phyloP scores from a whole-genome alignment of 2,797 vertebrate genomes.

The Huso huso region DNA sequence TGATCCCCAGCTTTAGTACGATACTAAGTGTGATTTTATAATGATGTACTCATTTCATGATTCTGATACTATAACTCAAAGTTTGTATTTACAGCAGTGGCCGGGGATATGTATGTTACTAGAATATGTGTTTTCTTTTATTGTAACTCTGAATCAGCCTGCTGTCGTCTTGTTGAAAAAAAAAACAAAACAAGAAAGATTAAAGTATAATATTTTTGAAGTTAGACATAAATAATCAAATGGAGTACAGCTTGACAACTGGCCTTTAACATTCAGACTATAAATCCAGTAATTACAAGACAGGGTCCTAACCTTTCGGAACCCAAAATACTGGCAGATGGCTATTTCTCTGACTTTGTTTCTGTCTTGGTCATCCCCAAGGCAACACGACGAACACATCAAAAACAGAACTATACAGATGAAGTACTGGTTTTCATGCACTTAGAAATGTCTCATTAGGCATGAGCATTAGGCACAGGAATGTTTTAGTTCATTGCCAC shows the following conservation, averaged over 20 bases:
- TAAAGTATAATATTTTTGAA: no score
- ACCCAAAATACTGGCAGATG: background rate
- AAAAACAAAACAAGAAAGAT: no score
- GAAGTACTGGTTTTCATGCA: background rate
- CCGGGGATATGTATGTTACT: no score
- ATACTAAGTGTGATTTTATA: no score
- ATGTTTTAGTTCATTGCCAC: background rate
- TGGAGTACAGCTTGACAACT: background rate
- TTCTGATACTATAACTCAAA: no score
- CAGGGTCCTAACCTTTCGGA: background rate
- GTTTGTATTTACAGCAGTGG: no score
- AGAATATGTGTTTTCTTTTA: no score
- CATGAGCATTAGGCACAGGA: no score
- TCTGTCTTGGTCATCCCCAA: background rate
- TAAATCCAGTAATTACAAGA: background rate
- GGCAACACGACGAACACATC: background rate
- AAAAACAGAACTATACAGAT: background rate
- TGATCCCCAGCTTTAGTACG: no score
- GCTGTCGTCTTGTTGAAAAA: no score
- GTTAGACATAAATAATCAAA: background rate
- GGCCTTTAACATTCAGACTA: background rate
- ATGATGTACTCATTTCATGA: no score
- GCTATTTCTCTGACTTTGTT: background rate
- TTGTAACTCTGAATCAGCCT: no score
- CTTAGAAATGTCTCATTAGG: background rate